Base-by-base conservation (phyloP, 2,888 invertebrate species). In the Pterostichus niger region DNA sequence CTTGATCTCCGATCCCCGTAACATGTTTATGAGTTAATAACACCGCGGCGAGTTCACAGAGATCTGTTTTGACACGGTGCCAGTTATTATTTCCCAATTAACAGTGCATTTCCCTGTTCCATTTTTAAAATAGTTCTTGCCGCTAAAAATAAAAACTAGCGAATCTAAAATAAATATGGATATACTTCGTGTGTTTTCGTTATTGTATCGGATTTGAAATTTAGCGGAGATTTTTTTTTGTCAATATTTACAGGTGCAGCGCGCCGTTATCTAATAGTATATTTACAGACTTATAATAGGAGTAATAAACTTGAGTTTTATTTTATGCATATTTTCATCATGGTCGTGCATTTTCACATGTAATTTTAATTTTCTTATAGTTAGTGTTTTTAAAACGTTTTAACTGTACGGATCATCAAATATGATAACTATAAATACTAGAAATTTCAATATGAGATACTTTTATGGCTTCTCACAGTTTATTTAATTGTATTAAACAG, bases 61-160 rank as follows among this genome's bases (percentile, higher is more conserved):
- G 49, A 31, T 54, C n/a, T 31, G 17, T 73, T 73, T 81, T 81
- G 81, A 81, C 54, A 54, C 40, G 24, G n/a, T 81, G 81, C 81
- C 81, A 81, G 54, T 81, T 71, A 81, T 81, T 81, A 81, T 81
- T 81, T 81, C 81, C 56, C 81, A 81, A 81, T 81, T 81, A 81
- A 73, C 73, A 81, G 81, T 81, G 81, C 81, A 81, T 81, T 81
- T 81, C 81, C 81, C 81, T 73, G 81, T 81, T 81, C 81, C 71
- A 81, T 81, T 81, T 81, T 81, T 73, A 81, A 81, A 81, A 81
- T 81, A 81, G 71, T 73, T 56, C 5, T 46, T 11, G 64, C 11
- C 33, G 71, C 73, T 81, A 81, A 81, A 81, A 73, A 73, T 81
- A 81, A 81, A 81, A 81, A 81, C 81, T 81, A 81, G 81, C 81